Evolutionary conservation across 2,888 invertebrate species (phyloP).

Genomic region (Kuschelorhynchus macadamiae): DNA sequence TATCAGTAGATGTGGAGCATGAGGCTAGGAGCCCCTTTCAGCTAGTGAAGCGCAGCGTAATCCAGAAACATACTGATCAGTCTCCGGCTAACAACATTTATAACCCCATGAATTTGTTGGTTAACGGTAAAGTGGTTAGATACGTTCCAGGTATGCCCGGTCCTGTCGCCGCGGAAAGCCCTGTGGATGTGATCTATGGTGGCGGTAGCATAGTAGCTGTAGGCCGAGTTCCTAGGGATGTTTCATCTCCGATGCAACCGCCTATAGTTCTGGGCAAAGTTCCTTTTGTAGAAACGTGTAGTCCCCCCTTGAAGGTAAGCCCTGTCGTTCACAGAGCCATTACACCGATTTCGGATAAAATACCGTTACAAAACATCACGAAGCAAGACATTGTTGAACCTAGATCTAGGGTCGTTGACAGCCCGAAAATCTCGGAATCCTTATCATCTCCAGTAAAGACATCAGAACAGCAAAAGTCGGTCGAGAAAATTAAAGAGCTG

Average conservation of each 20-base stretch:
- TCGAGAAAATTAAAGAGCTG: conserved; percentile 30
- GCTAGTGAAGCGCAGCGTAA: conserved; percentile 56
- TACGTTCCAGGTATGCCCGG: conserved; percentile 92
- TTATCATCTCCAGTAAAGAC: conserved; percentile 13
- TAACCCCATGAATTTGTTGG: conserved; percentile 70
- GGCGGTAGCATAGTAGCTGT: conserved; percentile 51
- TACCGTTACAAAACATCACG: background rate
- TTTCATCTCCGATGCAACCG: conserved; percentile 38
- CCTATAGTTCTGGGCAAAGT: conserved; percentile 16
- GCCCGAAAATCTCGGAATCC: conserved; percentile 11
- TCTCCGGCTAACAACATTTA: conserved; percentile 63
- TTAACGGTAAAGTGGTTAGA: conserved; percentile 83
- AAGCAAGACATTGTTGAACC: conserved; percentile 14
- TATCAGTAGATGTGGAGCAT: conserved; percentile 19
- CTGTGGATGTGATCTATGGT: conserved; percentile 54
- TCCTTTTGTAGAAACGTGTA: conserved; percentile 1
- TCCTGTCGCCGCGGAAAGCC: conserved; percentile 71
- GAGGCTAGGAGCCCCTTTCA: conserved; percentile 49
- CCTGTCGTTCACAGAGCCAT: conserved; percentile 11
- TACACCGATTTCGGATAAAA: conserved; percentile 19
- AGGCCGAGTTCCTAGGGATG: conserved; percentile 40
- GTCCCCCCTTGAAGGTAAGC: conserved; percentile 3
- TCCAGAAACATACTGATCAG: conserved; percentile 56
- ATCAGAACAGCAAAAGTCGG: conserved; percentile 20
- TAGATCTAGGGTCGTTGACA: background rate